Evolutionary conservation across 2,797 vertebrate genomes (phyloP).

Genomic region (Hydrocynus forskahlii): DNA sequence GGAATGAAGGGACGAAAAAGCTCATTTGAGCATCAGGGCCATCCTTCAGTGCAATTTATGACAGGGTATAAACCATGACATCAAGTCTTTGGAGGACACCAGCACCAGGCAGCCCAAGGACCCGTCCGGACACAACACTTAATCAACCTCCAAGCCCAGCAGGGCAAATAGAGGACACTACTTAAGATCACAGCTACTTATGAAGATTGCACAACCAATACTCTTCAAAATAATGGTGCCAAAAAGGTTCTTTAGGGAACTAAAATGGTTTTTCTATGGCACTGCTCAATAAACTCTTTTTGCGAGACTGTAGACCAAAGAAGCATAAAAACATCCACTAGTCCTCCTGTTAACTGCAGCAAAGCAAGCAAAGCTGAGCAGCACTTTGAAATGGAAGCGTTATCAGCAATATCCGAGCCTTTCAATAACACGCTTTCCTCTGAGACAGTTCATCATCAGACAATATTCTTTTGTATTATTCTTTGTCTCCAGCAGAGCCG

Average conservation of each 20-base stretch:
- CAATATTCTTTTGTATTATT: slow-evolving; percentile 5
- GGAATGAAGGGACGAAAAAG: slow-evolving; percentile 51
- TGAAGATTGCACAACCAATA: slow-evolving; percentile 43
- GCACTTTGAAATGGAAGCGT: neutral
- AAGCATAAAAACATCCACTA: too few species aligned
- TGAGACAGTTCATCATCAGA: slow-evolving; percentile 2
- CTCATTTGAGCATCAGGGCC: slow-evolving; percentile 59
- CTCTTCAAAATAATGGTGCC: too few species aligned
- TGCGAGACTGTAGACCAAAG: neutral
- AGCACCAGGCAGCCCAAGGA: slow-evolving; percentile 55
- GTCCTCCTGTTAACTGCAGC: neutral
- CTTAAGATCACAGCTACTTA: slow-evolving; percentile 40
- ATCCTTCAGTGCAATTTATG: slow-evolving; percentile 66
- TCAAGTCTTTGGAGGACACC: slow-evolving; percentile 63
- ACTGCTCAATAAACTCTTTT: too few species aligned
- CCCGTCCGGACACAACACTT: slow-evolving; percentile 53
- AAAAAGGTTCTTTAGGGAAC: too few species aligned
- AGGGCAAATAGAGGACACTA: slow-evolving; percentile 57
- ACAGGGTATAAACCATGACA: slow-evolving; percentile 65
- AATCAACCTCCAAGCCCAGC: slow-evolving; percentile 50
- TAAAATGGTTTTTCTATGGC: too few species aligned
- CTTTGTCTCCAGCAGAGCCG: neutral
- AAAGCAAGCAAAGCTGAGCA: slow-evolving; percentile 3
- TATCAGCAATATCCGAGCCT: neutral
- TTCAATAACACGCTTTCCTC: neutral